Percentiles rank a stretch among this genome's conserved stretches.
Evolutionary conservation across 2,113 vertebrate genomes (phyloP).

Genomic region (Calidris pygmaea): DNA sequence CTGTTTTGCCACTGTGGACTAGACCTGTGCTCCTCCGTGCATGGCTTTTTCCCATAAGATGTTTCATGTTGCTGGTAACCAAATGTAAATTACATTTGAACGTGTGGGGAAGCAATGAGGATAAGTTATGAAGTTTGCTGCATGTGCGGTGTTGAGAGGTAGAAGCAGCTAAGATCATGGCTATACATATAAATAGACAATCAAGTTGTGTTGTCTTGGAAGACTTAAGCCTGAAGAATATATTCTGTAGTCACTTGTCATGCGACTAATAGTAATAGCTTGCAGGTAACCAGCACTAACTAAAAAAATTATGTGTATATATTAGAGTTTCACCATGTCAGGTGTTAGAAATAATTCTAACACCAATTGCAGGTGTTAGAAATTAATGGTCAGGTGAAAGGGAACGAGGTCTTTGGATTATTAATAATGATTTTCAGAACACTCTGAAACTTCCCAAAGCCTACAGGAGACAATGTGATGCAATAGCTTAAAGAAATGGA

Average conservation of each 20-base stretch:
- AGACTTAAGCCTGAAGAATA: neutral
- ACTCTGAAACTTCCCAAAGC: neutral
- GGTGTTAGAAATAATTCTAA: too few relatives aligned
- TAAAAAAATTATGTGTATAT: neutral
- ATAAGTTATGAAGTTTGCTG: neutral
- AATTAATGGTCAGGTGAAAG: neutral
- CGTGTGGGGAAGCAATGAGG: neutral
- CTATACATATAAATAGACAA: neutral
- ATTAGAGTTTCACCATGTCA: neutral
- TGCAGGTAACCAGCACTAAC: neutral
- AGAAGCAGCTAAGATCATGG: neutral
- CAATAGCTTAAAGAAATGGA: neutral
- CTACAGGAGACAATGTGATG: neutral
- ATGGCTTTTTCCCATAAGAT: neutral
- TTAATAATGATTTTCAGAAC: neutral
- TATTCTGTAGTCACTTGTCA: neutral
- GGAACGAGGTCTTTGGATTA: neutral
- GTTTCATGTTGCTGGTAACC: neutral
- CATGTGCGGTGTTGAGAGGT: neutral
- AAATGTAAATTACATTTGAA: neutral
- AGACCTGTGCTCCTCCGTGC: neutral
- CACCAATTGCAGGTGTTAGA: neutral
- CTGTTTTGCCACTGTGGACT: neutral
- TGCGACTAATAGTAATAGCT: neutral
- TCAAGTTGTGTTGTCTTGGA: neutral